These are phyloP conservation scores for Phoeniculus purpureus DNA, from an alignment of 2,797 vertebrate genomes.

Conservation along the genomic window DNA sequence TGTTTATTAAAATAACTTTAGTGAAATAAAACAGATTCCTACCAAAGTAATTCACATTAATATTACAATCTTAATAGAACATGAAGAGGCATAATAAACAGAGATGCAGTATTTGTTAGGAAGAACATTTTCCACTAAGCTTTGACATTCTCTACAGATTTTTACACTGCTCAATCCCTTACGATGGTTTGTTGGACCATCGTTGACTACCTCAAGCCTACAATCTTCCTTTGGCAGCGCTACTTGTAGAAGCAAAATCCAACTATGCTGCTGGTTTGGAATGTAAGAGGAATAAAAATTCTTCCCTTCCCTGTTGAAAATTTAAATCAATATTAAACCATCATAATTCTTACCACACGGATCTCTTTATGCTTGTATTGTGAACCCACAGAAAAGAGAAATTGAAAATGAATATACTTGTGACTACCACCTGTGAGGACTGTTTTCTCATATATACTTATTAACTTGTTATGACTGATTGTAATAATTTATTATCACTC, in stretches of 20 bases:
- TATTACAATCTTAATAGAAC: background rate
- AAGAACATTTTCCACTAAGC: background rate
- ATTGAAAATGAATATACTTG: background rate
- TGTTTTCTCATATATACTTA: background rate
- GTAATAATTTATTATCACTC: slow-evolving; percentile 11
- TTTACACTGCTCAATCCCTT: background rate
- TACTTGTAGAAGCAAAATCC: background rate
- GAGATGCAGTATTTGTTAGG: background rate
- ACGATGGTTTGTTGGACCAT: background rate
- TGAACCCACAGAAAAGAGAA: background rate
- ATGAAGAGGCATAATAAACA: background rate
- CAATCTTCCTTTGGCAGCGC: background rate
- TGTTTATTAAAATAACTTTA: background rate
- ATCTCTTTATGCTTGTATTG: background rate
- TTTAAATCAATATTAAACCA: background rate
- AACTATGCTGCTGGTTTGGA: background rate
- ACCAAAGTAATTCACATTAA: background rate
- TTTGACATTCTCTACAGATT: background rate
- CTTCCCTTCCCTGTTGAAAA: background rate
- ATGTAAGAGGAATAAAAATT: background rate
- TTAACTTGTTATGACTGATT: background rate
- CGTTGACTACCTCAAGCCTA: background rate
- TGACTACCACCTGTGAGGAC: background rate
- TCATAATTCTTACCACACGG: background rate
- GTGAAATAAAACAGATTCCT: background rate